Base-by-base conservation (phyloP, 2,888 invertebrate species). In the Nasonovia ribisnigri region DNA sequence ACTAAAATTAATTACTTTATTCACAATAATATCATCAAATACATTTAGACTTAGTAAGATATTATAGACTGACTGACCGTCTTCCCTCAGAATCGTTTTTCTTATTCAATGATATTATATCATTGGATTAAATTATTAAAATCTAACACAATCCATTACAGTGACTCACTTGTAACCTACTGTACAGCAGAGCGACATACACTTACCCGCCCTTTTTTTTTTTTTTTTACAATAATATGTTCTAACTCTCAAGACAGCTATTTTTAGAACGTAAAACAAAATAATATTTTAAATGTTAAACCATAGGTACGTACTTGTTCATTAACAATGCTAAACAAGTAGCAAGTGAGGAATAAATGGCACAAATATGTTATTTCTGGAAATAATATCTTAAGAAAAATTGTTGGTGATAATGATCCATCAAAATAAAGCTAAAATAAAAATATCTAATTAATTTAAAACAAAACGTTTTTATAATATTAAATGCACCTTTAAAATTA, bases 281-380 rank as follows among this genome's bases (percentile, higher is more conserved):
- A 87, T 87, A 87, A n/a, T 87, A 48, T 87, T 48, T 48, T 0
- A 46, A 46, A n/a, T 51, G 0, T 48, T n/a, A 87, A 16, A 8
- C 8, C 2, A 54, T n/a, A 88, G 54, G 20, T n/a, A 88, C 88
- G 20, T 51, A 51, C 88, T 88, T 88, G 51, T 1, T 88, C 26
- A 54, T 88, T 88, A 20, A 88, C 51, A 54, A 36, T 46, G 8
- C n/a, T 36, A 51, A 88, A 88, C 11, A n/a, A 51, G 20, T 88
- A 36, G 36, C 88, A 88, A n/a, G 88, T 88, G n/a, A 88, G n/a
- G 36, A 3, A 88, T 51, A 88, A 88, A 88, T 88, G 51, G 24
- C 10, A 88, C 11, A 54, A 42, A 88, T 88, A 36, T n/a, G 51
- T 88, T 51, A 88, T 54, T n/a, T 24, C 51, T 51, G 88, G n/a